Conservation (phyloP, 2,113 vertebrate species). For the Chaenocephalus aceratus region DNA sequence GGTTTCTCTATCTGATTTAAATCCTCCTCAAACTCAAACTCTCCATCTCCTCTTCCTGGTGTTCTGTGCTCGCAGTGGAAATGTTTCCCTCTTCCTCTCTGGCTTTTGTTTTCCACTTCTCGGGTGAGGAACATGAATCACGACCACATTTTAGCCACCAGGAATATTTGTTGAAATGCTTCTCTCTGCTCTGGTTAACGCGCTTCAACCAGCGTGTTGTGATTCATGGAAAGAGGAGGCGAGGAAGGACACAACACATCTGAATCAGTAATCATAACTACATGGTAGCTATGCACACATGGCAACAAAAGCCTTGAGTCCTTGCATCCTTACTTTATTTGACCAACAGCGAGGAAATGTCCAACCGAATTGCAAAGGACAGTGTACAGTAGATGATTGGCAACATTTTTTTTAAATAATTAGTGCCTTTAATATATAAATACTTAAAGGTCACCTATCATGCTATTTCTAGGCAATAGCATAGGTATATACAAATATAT, state of each 20-base stretch:
- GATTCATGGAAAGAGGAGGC: neutral
- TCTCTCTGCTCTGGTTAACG: slow-evolving; percentile 46
- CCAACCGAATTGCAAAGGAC: too few relatives aligned
- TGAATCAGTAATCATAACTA: too few relatives aligned
- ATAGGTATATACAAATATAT: too few relatives aligned
- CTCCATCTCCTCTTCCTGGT: neutral
- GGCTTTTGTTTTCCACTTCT: slow-evolving; percentile 34
- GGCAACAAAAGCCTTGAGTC: too few relatives aligned
- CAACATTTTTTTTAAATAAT: too few relatives aligned
- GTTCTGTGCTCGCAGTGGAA: slow-evolving; percentile 47
- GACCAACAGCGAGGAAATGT: too few relatives aligned
- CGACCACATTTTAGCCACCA: slow-evolving; percentile 28
- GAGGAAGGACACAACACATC: neutral
- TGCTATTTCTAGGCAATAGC: too few relatives aligned
- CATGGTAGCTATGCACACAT: too few relatives aligned
- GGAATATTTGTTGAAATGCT: slow-evolving; percentile 23
- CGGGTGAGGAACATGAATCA: slow-evolving; percentile 41
- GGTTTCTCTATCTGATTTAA: slow-evolving; percentile 36
- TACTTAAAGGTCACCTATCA: too few relatives aligned
- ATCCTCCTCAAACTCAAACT: slow-evolving; percentile 32
- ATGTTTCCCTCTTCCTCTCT: slow-evolving; percentile 20
- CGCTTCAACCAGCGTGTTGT: neutral
- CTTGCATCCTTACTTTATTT: too few relatives aligned
- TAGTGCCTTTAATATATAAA: too few relatives aligned
- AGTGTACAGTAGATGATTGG: too few relatives aligned